Conservation (phyloP, 1,140 invertebrate species). For the Aphidius ervi region DNA sequence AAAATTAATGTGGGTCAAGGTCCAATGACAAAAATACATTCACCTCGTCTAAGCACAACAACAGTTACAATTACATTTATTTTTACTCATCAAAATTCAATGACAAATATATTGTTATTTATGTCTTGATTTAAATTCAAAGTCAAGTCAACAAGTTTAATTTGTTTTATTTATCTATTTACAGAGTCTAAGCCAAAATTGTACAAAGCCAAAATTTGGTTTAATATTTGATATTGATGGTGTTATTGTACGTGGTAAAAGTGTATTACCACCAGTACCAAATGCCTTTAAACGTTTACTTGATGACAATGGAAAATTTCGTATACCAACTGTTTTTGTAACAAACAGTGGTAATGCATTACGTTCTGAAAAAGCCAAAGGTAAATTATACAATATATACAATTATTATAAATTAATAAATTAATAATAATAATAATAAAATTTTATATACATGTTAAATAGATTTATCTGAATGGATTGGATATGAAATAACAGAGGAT, state of each 20-base stretch:
- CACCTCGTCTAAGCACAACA: conserved; percentile 8
- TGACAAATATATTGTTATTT: background rate
- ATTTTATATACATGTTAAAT: too few species aligned
- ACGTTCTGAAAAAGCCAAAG: conserved; percentile 58
- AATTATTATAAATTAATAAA: too few species aligned
- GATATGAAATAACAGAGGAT: conserved; percentile 58
- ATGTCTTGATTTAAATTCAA: background rate
- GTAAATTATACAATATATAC: too few species aligned
- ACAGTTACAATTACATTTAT: background rate
- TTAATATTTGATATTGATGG: conserved; percentile 73
- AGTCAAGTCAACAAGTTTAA: background rate
- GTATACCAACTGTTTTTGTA: conserved; percentile 67
- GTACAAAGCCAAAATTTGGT: conserved; percentile 56
- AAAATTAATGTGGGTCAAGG: conserved; percentile 15
- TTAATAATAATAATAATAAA: too few species aligned
- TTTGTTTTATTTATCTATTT: conserved; percentile 18
- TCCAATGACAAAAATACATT: conserved; percentile 20
- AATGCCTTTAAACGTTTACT: conserved; percentile 57
- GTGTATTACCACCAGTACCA: conserved; percentile 60
- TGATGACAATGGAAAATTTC: conserved; percentile 57
- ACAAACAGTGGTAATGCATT: conserved; percentile 66
- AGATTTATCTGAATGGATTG: conserved; percentile 62
- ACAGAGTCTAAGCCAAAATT: conserved; percentile 35
- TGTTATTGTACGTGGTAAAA: conserved; percentile 64
- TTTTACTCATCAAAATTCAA: background rate